Conservation (phyloP, 2,888 invertebrate genomes). For the Ennomos fuscantarius region DNA sequence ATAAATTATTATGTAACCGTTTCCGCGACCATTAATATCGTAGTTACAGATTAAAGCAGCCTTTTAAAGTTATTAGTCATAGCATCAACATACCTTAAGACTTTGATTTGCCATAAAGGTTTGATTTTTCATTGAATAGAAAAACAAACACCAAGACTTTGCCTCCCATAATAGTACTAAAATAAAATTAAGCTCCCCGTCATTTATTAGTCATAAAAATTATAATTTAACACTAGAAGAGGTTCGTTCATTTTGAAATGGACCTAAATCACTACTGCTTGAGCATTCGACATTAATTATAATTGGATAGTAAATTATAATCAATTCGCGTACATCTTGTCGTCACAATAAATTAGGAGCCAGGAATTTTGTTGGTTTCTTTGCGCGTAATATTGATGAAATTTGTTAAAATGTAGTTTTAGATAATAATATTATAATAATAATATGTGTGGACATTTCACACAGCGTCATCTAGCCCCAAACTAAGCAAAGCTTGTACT, state of each 20-base stretch:
- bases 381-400: neutral
- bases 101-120: neutral
- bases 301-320: conserved; percentile 46
- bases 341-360: conserved; percentile 32
- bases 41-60: no score
- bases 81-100: no score
- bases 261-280: conserved; percentile 34
- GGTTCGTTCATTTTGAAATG: conserved; percentile 27
- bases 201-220: conserved; percentile 34
- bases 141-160: conserved; percentile 32
- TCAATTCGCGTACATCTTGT: conserved; percentile 40
- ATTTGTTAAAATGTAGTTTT: neutral
- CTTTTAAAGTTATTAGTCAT: no score
- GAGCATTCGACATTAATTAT: conserved; percentile 41
- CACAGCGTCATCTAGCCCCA: no score
- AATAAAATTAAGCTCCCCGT: conserved; percentile 19
- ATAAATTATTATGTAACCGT: no score
- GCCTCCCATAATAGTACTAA: conserved; percentile 18
- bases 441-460: no score
- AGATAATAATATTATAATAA: neutral
- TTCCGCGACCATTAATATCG: no score
- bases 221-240: conserved; percentile 36
- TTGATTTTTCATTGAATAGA: conserved; percentile 1
- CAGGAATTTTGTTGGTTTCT: conserved; percentile 3
- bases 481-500: no score